Evolutionary conservation across 2,888 invertebrate genomes (phyloP).

Genomic region (Chaetogeoica ovagalla): DNA sequence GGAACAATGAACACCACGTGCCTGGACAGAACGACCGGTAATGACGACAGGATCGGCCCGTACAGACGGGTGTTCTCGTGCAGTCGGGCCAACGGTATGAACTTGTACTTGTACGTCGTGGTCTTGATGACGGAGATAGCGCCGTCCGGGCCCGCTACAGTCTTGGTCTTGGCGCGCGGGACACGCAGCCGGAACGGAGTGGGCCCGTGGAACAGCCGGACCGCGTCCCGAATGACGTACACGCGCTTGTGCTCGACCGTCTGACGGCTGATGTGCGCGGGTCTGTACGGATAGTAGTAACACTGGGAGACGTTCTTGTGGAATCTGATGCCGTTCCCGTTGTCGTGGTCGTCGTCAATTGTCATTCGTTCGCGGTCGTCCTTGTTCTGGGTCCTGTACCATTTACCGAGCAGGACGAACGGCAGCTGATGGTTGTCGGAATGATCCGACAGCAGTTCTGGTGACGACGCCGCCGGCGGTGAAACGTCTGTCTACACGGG

Average conservation of each 20-base stretch:
- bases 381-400: constrained; percentile 21
- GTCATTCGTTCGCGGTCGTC: background rate
- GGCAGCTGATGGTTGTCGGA: background rate
- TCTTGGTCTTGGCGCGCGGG: background rate
- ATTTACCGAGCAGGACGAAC: constrained; percentile 10
- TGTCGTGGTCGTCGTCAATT: background rate
- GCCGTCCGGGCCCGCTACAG: background rate
- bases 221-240: constrained; percentile 22
- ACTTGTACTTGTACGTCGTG: constrained; percentile 40
- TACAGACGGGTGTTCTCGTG: constrained; percentile 32
- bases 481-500: no score
- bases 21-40: constrained; percentile 31
- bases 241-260: constrained; percentile 27
- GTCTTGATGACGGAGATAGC: background rate
- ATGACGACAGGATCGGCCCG: constrained; percentile 33
- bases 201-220: background rate
- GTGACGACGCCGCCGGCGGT: no score
- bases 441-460: background rate
- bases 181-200: background rate
- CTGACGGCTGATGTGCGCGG: constrained; percentile 18
- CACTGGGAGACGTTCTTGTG: background rate
- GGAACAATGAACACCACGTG: background rate
- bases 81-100: constrained; percentile 15
- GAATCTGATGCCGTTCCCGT: background rate
- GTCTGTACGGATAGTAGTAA: constrained; percentile 36